Percentiles rank a stretch among this genome's conserved stretches.
Evolutionary conservation across 2,888 invertebrate genomes (phyloP).

Genomic region (Germaria angustata): DNA sequence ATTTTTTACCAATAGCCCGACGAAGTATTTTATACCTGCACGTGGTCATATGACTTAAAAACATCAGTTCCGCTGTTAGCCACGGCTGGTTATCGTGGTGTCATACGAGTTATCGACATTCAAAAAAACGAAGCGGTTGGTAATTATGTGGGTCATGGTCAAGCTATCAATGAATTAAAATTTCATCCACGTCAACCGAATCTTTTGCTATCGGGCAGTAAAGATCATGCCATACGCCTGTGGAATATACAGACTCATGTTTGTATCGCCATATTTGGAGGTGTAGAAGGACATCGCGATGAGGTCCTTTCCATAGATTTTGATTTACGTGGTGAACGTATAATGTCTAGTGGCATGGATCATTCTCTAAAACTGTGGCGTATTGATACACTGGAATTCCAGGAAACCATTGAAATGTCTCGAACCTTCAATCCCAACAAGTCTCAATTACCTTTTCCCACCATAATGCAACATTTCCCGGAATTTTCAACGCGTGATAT

Average conservation of each 20-base stretch:
- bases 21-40: slow-evolving; percentile 97
- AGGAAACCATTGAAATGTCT: slow-evolving; percentile 91
- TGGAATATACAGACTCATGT: slow-evolving; percentile 98
- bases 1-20: slow-evolving; percentile 83
- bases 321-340: slow-evolving; percentile 89
- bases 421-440: slow-evolving; percentile 90
- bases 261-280: slow-evolving; percentile 97
- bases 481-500: slow-evolving; percentile 98
- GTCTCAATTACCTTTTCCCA: slow-evolving; percentile 91
- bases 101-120: slow-evolving; percentile 94
- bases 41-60: slow-evolving; percentile 94
- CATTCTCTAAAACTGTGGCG: slow-evolving; percentile 97
- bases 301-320: slow-evolving; percentile 94
- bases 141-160: slow-evolving; percentile 94
- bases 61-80: slow-evolving; percentile 90
- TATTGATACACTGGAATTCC: slow-evolving; percentile 90
- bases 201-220: slow-evolving; percentile 88
- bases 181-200: slow-evolving; percentile 95
- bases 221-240: slow-evolving; percentile 92
- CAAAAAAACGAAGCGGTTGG: slow-evolving; percentile 90
- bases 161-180: slow-evolving; percentile 94
- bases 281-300: slow-evolving; percentile 97
- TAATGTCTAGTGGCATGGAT: slow-evolving; percentile 99
- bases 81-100: slow-evolving; percentile 94
- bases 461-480: slow-evolving; percentile 95